Base-by-base conservation (phyloP, 1,140 invertebrate genomes). In the Pseudomyrmex dendroicus region DNA sequence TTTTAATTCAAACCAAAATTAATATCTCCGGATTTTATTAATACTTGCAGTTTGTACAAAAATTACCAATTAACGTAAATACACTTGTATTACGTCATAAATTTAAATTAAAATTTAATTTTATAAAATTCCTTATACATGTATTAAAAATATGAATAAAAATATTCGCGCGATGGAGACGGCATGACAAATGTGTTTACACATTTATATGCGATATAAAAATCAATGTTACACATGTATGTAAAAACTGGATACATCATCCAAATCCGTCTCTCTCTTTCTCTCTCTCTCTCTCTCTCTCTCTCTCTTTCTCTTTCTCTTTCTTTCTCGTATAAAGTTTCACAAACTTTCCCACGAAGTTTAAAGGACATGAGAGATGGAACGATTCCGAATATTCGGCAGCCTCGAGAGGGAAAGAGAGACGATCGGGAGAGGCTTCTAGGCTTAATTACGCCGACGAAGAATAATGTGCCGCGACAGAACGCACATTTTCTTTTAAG, bases 381-480 rank as follows among this genome's bases (percentile, higher is more conserved):
- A 46, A 15, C n/a, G 54, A 61, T 50, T 59, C 15, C 10, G 56
- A 72, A 20, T 80, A 59, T 80, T 56, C 17, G 25, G 50, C 78
- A 35, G 25, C 48, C 56, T 72, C 67, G 66, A 61, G 48, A 70
- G 48, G 20, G 20, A 35, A 35, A 35, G 35, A 35, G 5, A 35
- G 35, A 35, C 35, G 35, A 35, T 35, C 35, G 0, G 5, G 5
- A 35, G 35, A 35, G 35, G 35, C 35, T 54, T 72, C 22, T 72
- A 70, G 76, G 54, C 52, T 74, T 70, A 66, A 86, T 87, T 70
- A 62, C 59, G 74, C 64, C 82, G 85, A 54, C 74, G 83, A 84
- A 86, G 86, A 73, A 22, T 57, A 78, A 64, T 74, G 72, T 25
- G 70, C 17, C 44, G 82, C 82, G 73, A 77, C 61, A 74, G 72